A percentile compares a stretch with the other conserved stretches of the same genome.
phyloP scores from a whole-genome alignment of 2,888 invertebrate genomes.

The Drosophila tanythrix region DNA sequence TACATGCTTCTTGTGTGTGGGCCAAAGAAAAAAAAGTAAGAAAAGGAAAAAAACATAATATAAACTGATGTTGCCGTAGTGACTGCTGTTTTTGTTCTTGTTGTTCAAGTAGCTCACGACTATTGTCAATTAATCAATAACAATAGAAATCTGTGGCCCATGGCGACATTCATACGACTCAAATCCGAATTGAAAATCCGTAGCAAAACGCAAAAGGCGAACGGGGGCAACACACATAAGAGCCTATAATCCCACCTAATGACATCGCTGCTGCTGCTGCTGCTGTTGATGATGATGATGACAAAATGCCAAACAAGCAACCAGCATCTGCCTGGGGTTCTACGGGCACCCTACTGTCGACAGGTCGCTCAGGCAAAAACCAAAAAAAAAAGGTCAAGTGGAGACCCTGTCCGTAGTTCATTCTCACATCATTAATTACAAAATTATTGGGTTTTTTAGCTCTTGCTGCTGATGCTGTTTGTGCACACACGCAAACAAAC shows the following conservation, averaged over 20 bases:
- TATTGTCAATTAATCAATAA: constrained; percentile 74
- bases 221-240: constrained; percentile 45
- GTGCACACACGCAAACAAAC: neutral
- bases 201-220: constrained; percentile 22
- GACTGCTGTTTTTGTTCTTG: constrained; percentile 24
- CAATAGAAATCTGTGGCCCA: constrained; percentile 65
- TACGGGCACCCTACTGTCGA: constrained; percentile 71
- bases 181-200: constrained; percentile 14
- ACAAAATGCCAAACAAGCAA: constrained; percentile 70
- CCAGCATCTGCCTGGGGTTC: constrained; percentile 70
- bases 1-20: constrained; percentile 35
- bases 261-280: constrained; percentile 30
- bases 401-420: constrained; percentile 67
- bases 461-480: constrained; percentile 14
- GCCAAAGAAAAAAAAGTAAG: constrained; percentile 1
- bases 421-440: constrained; percentile 82
- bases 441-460: constrained; percentile 71
- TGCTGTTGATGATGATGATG: constrained; percentile 66
- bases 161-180: constrained; percentile 47
- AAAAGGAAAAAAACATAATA: neutral
- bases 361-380: constrained; percentile 47
- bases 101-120: constrained; percentile 64
- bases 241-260: constrained; percentile 58
- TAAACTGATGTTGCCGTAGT: constrained; percentile 3
- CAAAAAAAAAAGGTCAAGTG: constrained; percentile 63